Evolutionary conservation across 1,140 invertebrate species (phyloP).

Genomic region (Cydia fagiglandana): DNA sequence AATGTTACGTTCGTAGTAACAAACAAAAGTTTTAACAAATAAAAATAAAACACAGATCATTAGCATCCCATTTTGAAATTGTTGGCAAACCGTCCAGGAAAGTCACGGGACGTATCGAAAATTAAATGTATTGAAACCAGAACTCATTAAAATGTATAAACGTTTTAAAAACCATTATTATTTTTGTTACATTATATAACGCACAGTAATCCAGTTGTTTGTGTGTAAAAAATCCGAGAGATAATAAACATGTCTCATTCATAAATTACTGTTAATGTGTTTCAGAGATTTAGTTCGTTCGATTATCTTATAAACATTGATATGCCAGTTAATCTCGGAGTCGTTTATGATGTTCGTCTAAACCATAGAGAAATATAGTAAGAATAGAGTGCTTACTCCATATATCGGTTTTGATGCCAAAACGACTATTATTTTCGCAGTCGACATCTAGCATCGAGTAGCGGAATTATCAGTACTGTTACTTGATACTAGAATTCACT

Average conservation of each 20-base stretch:
- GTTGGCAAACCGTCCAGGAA: conserved; percentile 55
- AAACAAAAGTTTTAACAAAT: neutral
- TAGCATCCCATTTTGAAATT: conserved; percentile 38
- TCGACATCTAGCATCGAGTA: too few relatives aligned
- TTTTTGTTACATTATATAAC: conserved; percentile 26
- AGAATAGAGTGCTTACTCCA: too few relatives aligned
- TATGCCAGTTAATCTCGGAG: neutral
- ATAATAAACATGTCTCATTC: conserved; percentile 13
- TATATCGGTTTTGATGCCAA: too few relatives aligned
- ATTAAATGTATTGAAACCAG: conserved; percentile 13
- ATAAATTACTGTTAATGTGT: conserved; percentile 13
- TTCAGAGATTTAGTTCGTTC: neutral
- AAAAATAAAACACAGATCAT: neutral
- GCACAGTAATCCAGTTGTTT: conserved; percentile 4
- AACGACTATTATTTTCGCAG: too few relatives aligned
- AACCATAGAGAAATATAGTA: neutral
- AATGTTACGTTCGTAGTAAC: neutral
- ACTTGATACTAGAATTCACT: too few relatives aligned
- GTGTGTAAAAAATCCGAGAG: neutral
- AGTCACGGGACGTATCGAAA: conserved; percentile 48
- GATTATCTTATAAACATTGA: conserved; percentile 7
- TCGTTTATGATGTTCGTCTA: conserved; percentile 3
- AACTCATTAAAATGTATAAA: conserved; percentile 15
- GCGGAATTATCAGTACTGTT: too few relatives aligned
- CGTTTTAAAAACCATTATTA: conserved; percentile 11